Evolutionary conservation across 2,888 invertebrate genomes (phyloP), one percentile per base, ranked within the genome.

Genomic region (Isoperla grammatica): DNA sequence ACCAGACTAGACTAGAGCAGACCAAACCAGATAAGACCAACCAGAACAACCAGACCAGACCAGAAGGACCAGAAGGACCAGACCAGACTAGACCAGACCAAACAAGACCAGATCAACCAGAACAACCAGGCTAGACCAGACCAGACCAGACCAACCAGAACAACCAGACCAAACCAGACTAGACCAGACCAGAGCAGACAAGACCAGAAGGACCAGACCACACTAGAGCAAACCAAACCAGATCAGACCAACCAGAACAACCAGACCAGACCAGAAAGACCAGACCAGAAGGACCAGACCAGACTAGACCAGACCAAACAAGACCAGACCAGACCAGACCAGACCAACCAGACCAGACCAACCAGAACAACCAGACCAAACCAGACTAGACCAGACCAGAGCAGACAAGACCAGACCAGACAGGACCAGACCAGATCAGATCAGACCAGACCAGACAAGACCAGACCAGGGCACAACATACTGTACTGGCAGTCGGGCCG

Each of bases 71-170:
- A 58, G 8, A 57, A 17, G 23, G 59, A 61, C 35, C 55, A 35
- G 59, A 35, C 59, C 23, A 29, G 59, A 61, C 39, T 22, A 29
- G 59, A 35, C 59, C 55, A 35, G 59, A 61, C 59, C 42, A 42
- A 15, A 2, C 12, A n/a, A 42, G 42, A 2, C 42, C 42, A 42
- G 42, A n/a, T n/a, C n/a, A n/a, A n/a, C n/a, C n/a, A n/a, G n/a
- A n/a, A n/a, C n/a, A n/a, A n/a, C n/a, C n/a, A n/a, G n/a, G 2
- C 42, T 15, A 42, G 42, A 2, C 12, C 42, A 42, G 42, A 2
- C 42, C 42, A 42, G 42, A 2, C 42, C 42, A 42, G 42, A 42
- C 9, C 4, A 6, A n/a, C n/a, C n/a, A n/a, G n/a, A n/a, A n/a
- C n/a, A n/a, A n/a, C n/a, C n/a, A n/a, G n/a, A n/a, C n/a, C n/a